phyloP scores from a whole-genome alignment of 53 echinoderm and acorn worm genomes.

The Mesocentrotus franciscanus region DNA sequence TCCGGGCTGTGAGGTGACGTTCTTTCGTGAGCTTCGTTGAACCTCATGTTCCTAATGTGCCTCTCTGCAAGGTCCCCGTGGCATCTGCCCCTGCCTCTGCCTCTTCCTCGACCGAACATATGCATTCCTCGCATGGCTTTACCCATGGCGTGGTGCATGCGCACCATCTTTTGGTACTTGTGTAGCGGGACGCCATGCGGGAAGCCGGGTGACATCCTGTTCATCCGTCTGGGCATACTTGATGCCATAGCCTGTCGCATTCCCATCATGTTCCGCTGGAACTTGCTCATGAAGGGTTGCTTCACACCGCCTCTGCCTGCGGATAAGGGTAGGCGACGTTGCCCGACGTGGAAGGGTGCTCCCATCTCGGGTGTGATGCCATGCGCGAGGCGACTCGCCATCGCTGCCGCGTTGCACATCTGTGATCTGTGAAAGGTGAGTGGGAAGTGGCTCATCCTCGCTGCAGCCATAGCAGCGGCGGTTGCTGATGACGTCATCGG shows the following conservation, averaged over 20 bases:
- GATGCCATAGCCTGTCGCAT: constrained; percentile 43
- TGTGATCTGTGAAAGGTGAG: constrained; percentile 62
- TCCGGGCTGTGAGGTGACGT: not conserved
- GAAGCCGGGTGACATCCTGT: constrained; percentile 17
- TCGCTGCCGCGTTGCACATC: constrained; percentile 61
- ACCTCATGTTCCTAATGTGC: constrained; percentile 9
- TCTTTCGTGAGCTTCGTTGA: not conserved
- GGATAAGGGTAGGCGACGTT: constrained; percentile 54
- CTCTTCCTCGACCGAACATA: constrained; percentile 61
- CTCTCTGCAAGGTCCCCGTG: constrained; percentile 15
- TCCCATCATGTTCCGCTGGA: constrained; percentile 45
- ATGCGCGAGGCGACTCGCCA: constrained; percentile 59
- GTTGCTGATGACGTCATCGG: constrained; percentile 27
- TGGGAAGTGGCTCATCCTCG: not conserved
- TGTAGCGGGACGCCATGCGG: constrained; percentile 39
- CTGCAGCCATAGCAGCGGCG: not conserved
- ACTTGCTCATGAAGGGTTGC: constrained; percentile 65
- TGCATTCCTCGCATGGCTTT: constrained; percentile 75
- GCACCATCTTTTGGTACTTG: constrained; percentile 66
- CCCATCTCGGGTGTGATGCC: constrained; percentile 49
- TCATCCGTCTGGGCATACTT: constrained; percentile 50
- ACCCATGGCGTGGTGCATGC: constrained; percentile 68
- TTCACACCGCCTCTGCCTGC: constrained; percentile 60
- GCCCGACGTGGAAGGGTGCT: constrained; percentile 49
- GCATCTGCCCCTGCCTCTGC: constrained; percentile 71